Evolutionary conservation across 2,797 vertebrate genomes (phyloP), one percentile per base, ranked within the genome.

Genomic region (Neomorphus geoffroyi): DNA sequence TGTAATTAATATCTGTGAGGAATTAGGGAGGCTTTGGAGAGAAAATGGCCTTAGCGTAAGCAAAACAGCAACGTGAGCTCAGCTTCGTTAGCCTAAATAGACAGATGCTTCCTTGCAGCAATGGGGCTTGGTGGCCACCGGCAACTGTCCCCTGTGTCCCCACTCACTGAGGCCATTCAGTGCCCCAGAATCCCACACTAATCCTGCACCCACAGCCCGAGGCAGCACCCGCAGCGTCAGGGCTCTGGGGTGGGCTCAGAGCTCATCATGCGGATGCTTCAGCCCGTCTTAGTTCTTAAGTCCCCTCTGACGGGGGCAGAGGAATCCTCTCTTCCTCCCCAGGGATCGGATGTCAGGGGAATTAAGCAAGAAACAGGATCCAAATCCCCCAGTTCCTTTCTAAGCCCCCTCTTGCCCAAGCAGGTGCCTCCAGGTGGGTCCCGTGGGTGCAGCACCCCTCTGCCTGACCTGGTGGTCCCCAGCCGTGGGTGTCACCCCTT

Each of bases 1-100:
- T 69, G 64, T 90, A 88, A 94, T 92, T 80, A 88, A 90, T 90
- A 90, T 41, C 86, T 45, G 70, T 0, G 0, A 89, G 83, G 86
- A 93, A 88, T 94, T 93, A 93, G 73, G 50, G 41, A 51, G 95
- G 78, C 92, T 94, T 96, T 94, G 88, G 78, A 86, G 60, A 16
- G 43, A 81, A 92, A 95, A 90, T 53, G 71, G 80, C 70, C 83
- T 62, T 50, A 61, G 61, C 79, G 74, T 77, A 78, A 62, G 46
- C 32, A 53, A 66, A 85, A 81, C 24, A 81, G 86, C 92, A 88
- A 57, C 0, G 9, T 35, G 85, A 93, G 78, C 75, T 91, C 79
- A 30, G 86, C n/a, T 84, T 75, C 18, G 24, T 66, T 28, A 53
- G 56, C 48, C 74, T 70, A 16, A 77, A 48, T 14, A 70, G 28